Base-by-base conservation (phyloP, 2,888 invertebrate genomes). In the Germaria angustata region DNA sequence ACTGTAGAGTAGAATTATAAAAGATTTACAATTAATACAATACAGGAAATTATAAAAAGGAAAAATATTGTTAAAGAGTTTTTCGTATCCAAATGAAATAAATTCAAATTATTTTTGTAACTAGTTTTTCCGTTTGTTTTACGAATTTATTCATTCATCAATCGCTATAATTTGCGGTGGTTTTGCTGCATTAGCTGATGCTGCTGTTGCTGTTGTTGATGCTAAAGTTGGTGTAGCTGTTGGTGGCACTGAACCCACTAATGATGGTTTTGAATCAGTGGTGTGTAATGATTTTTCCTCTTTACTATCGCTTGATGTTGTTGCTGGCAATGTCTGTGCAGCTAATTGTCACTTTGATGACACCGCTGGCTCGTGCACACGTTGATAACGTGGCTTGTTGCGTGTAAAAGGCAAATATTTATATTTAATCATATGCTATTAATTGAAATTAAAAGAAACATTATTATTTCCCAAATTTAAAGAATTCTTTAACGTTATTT, bases 351-450 rank as follows among this genome's bases (percentile, higher is more conserved):
- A 92, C 92, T 92, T 92, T 84, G 90, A 79, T 39, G 84, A 49
- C 49, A 82, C 76, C 63, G 86, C 77, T 84, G 89, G 86, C 81
- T 91, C 89, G 73, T 89, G 91, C 71, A 91, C 93, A 80, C 93
- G 94, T 92, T 96, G 96, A 93, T 98, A 98, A 92, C 96, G 95
- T 89, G 98, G 98, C 93, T 99, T 99, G 89, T 98, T 98, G 91
- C 97, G 96, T 71, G 99, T 98, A 92, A 99, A 99, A 82, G 99
- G 99, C 92, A 99, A 93, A 92, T 99, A 99, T 92, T 97, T 95
- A 92, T 99, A 99, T 92, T 97, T 98, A 90, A 99, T 96, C 99
- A 99, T 99, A 93, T 99, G 99, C 98, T 98, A 28, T 39, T 39
- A 4, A 15, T 11, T 22, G 9, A 94, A 84, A 95, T 93, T 81